Evolutionary conservation across 2,888 invertebrate genomes (phyloP), one percentile per base, ranked within the genome.

Genomic region (Agriopis aurantiaria): DNA sequence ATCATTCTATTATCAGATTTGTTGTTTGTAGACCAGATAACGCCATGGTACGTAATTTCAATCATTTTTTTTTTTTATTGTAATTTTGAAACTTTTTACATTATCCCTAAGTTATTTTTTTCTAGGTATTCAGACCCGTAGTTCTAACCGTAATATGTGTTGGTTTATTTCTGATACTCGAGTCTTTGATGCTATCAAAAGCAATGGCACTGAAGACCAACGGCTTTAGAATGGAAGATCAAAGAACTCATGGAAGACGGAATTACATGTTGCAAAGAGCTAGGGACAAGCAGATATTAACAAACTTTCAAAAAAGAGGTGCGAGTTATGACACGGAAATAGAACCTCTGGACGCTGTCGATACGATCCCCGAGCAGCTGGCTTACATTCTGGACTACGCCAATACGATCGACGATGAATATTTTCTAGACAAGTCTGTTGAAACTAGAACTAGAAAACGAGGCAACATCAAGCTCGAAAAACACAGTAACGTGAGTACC

Each of bases 391-490:
- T 89, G 8, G 93, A 93, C 76, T 91, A 93, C 73, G 92, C 91
- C 1, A 91, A 93, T 68, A 89, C 91, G 90, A 91, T 92, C 52
- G 90, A 93, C 65, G 91, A 93, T 68, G 89, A 92, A 2, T 88
- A 92, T 68, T 80, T 92, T 60, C 77, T 92, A 48, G 93, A 93
- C 73, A 89, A 94, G 73, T 92, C 93, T 6, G 88, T 92, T 9
- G 89, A 93, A 82, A 93, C 93, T 0, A 85, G 91, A 68, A 91
- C 92, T 8, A 85, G 88, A 23, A 92, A 93, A 80, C 83, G 91
- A 74, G 93, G 91, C 53, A 92, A 91, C 73, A 82, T 88, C 55
- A 88, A 90, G 79, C 84, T 87, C n/a, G 64, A 64, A 33, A 80
- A 88, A 76, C 87, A 87, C 33, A 64, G 79, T 33, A 70, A 68